A percentile compares a stretch with the other conserved stretches of the same genome.
phyloP scores from a whole-genome alignment of 2,113 vertebrate species.

The Dascyllus trimaculatus region DNA sequence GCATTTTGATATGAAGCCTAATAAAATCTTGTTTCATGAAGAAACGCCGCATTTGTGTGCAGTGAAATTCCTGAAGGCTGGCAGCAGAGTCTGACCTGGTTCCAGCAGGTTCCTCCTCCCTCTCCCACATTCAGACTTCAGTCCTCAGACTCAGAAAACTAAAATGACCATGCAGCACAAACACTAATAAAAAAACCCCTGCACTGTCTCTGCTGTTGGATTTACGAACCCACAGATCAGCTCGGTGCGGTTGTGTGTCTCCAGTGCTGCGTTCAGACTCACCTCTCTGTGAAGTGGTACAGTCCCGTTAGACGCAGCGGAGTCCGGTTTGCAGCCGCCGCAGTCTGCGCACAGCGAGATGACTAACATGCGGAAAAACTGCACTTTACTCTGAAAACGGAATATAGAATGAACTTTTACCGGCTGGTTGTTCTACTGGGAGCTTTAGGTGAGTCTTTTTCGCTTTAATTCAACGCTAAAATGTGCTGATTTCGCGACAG shows the following conservation, averaged over 20 bases:
- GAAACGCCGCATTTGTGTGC: background rate
- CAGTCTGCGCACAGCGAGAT: conserved; percentile 34
- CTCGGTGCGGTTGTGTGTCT: too few species aligned
- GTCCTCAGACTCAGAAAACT: background rate
- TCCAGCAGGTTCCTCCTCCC: background rate
- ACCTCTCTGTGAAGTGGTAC: conserved; percentile 77
- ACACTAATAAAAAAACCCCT: too few species aligned
- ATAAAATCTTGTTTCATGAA: conserved; percentile 15
- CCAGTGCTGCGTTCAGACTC: conserved; percentile 4
- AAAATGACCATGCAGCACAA: background rate
- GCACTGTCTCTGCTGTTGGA: accelerated
- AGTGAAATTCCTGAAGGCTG: conserved; percentile 14
- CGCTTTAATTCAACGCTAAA: background rate
- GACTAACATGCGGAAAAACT: conserved; percentile 58
- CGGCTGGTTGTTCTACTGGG: conserved; percentile 67
- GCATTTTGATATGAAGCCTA: background rate
- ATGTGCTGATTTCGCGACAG: background rate
- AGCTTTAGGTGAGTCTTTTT: conserved; percentile 71
- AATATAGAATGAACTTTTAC: conserved; percentile 74
- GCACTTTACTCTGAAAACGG: conserved; percentile 40
- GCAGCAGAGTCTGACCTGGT: too few species aligned
- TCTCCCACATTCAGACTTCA: conserved; percentile 2
- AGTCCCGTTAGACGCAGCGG: conserved; percentile 72
- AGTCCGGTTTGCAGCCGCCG: conserved; percentile 33
- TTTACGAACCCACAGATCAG: accelerated